Evolutionary conservation across 2,888 invertebrate genomes (phyloP), one percentile per base, ranked within the genome.

Genomic region (Caenorhabditis sp.): DNA sequence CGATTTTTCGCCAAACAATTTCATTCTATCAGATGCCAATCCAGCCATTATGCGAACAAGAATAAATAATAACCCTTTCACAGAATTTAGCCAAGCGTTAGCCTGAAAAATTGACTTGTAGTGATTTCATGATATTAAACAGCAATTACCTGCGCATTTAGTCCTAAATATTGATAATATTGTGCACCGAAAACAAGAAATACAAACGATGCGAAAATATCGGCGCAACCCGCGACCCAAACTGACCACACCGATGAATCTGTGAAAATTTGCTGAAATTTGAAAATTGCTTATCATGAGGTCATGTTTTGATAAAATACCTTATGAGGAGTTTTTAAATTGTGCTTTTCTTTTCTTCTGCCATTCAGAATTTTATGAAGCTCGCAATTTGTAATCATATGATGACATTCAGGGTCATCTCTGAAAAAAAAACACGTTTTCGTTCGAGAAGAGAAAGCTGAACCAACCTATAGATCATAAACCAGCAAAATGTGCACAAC

Each of bases 201-300:
- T 20, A 78, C 74, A 38, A 78, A 76, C 38, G 75, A 76, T 56
- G 78, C 70, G 36, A 75, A 70, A 12, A 73, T 76, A 56, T 78
- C 78, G 17, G 70, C 78, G 17, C 68, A 67, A 10, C 76, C 78
- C 25, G 78, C 73, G 25, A 72, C 54, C 78, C 78, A 78, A 17
- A 78, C 68, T 10, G 78, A 76, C 65, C 70, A 73, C 1, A 78
- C 69, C 1, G 65, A 66, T 26, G 58, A 60, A 4, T 78, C 73
- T 0, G 21, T 12, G n/a, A 78, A 52, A n/a, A 78, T 69, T 64
- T 68, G 59, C 61, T 31, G 31, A n/a, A n/a, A n/a, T n/a, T n/a
- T n/a, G n/a, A n/a, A n/a, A n/a, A n/a, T n/a, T n/a, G n/a, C n/a
- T n/a, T n/a, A n/a, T n/a, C n/a, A n/a, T n/a, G n/a, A n/a, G n/a